A percentile compares a stretch with the other conserved stretches of the same genome.
Evolutionary conservation across 2,888 invertebrate species (phyloP).

Genomic region (Lutraria lutraria): DNA sequence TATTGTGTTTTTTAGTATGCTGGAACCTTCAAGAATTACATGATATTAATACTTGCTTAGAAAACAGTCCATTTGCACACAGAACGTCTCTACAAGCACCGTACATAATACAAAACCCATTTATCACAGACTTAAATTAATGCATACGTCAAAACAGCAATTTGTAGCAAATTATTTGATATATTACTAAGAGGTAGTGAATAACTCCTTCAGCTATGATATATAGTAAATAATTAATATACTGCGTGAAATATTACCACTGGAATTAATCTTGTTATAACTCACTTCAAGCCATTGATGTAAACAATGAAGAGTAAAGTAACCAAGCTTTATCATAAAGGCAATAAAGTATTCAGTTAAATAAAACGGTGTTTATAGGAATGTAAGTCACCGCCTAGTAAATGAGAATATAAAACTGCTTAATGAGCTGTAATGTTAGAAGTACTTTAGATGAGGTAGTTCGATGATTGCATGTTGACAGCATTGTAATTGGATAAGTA

Average conservation of each 20-base stretch:
- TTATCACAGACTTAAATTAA: constrained; percentile 3
- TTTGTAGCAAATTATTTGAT: constrained; percentile 13
- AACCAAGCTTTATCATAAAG: background rate
- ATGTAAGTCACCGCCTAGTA: background rate
- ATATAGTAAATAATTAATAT: constrained; percentile 9
- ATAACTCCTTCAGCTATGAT: background rate
- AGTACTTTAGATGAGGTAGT: too few species aligned
- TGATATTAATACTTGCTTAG: background rate
- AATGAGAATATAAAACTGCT: background rate
- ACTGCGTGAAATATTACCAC: background rate
- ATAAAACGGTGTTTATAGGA: background rate
- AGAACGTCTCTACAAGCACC: background rate
- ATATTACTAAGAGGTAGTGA: background rate
- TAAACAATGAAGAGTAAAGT: too few species aligned
- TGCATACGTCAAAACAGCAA: constrained; percentile 12
- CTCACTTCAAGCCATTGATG: background rate
- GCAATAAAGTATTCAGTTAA: background rate
- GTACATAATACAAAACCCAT: background rate
- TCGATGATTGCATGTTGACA: too few species aligned
- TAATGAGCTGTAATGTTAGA: too few species aligned
- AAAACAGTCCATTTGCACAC: background rate
- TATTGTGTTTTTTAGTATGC: background rate
- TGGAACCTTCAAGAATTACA: background rate
- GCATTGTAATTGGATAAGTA: too few species aligned
- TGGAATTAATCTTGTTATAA: background rate